Conservation (phyloP, 1,140 invertebrate species). For the Tetranychus cinnabarinus region DNA sequence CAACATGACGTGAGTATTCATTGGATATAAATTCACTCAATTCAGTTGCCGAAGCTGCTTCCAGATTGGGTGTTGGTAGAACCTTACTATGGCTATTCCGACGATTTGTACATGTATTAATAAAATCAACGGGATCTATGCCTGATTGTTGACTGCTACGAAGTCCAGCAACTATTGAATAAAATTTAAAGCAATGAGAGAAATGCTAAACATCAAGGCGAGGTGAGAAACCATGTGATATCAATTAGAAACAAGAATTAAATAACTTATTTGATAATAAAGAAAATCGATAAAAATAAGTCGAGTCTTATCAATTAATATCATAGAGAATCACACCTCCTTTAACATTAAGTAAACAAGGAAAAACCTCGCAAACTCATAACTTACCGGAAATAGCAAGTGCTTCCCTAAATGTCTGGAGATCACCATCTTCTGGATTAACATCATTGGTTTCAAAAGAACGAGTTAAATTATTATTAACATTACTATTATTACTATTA, state of each 20-base stretch:
- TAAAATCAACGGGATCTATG: neutral
- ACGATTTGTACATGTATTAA: too few species aligned
- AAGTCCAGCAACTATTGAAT: neutral
- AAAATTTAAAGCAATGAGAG: too few species aligned
- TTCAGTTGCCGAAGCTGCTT: conserved; percentile 25
- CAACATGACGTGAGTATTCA: conserved; percentile 43
- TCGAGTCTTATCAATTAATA: too few species aligned
- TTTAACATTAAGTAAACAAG: neutral
- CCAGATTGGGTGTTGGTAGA: neutral
- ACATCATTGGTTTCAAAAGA: neutral
- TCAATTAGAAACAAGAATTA: neutral
- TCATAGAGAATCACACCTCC: too few species aligned
- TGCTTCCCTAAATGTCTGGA: conserved; percentile 49
- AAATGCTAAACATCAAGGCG: neutral
- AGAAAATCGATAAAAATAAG: too few species aligned
- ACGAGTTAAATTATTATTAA: neutral
- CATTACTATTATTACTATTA: neutral
- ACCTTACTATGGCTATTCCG: too few species aligned
- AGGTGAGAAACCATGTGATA: neutral
- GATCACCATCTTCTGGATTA: conserved; percentile 17
- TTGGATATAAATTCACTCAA: conserved; percentile 47
- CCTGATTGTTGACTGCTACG: neutral
- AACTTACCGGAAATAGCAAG: conserved; percentile 23
- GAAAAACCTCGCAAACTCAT: neutral
- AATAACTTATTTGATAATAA: too few species aligned